Base-by-base conservation (phyloP, 2,888 invertebrate species). In the Trichopria drosophilae region DNA sequence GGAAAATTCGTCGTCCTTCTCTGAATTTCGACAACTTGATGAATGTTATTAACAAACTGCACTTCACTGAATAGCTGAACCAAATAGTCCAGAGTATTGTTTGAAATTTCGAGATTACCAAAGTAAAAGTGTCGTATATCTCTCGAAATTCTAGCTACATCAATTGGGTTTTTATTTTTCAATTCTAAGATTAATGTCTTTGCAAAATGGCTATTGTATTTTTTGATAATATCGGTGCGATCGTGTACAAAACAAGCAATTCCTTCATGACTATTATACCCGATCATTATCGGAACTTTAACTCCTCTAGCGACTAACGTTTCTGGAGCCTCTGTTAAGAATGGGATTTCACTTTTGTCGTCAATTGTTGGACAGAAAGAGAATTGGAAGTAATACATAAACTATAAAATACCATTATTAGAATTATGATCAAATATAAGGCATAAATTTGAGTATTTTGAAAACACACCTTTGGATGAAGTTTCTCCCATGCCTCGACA, bases 41-140 rank as follows among this genome's bases (percentile, higher is more conserved):
- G 75, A 32, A 77, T 65, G 1, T 79, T 80, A 2, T 77, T 78
- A 3, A 77, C 59, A 52, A 80, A 79, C 58, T 77, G 76, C 2
- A 76, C 76, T 59, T 84, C 84, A 4, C 78, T 75, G 40, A 80
- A 77, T 42, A 81, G 72, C 58, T 82, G 78, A 9, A 78, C 70
- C 1, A 79, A 76, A 58, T 74, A 76, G 1, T 77, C 71, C 35
- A 81, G 71, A 1, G 62, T 57, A 7, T 46, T 32, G 0, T n/a
- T 6, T 6, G 70, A 70, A 3, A 77, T 51, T 1, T 66, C 55
- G 4, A 77, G 65, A 0, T 74, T 75, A 44, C 77, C 74, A 43
- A 82, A 77, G 65, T 83, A 84, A 53, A 78, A 76, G n/a, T n/a
- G n/a, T n/a, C n/a, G n/a, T n/a, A n/a, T n/a, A n/a, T n/a, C n/a